Percentiles rank a stretch among this genome's conserved stretches.
phyloP scores from a whole-genome alignment of 2,888 invertebrate species.

The Ennomos quercinarius region DNA sequence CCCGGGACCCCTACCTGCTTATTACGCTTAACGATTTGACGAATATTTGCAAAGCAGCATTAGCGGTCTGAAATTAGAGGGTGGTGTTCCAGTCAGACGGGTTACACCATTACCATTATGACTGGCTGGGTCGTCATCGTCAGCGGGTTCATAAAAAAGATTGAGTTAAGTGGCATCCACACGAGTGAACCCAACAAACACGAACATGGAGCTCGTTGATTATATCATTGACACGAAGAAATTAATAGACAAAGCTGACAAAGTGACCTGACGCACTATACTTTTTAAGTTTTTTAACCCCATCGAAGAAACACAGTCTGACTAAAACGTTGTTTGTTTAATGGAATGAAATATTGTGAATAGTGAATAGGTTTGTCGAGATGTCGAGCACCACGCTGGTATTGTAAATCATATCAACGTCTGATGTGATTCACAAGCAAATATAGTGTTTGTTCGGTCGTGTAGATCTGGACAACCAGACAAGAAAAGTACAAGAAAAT shows the following conservation, averaged over 20 bases:
- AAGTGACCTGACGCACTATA: too few relatives aligned
- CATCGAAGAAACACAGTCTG: too few relatives aligned
- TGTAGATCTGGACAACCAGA: neutral
- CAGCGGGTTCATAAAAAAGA: conserved; percentile 44
- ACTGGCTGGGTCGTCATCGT: conserved; percentile 24
- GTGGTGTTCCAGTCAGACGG: conserved; percentile 29
- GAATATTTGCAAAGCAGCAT: conserved; percentile 31
- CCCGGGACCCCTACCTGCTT: conserved; percentile 19
- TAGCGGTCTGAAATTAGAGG: conserved; percentile 37
- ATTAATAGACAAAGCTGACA: too few relatives aligned
- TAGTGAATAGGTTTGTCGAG: too few relatives aligned
- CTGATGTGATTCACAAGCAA: neutral
- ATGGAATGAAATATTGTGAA: too few relatives aligned
- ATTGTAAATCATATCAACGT: too few relatives aligned
- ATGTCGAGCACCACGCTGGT: too few relatives aligned
- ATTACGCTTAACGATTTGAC: conserved; percentile 23
- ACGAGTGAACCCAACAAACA: conserved; percentile 8
- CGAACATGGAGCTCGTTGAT: neutral
- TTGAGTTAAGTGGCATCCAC: conserved; percentile 34
- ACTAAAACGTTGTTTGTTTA: too few relatives aligned
- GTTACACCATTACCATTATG: conserved; percentile 33
- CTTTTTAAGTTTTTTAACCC: too few relatives aligned
- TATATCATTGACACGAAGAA: too few relatives aligned
- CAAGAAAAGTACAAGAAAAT: conserved; percentile 37
- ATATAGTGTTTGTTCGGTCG: neutral